phyloP scores from a whole-genome alignment of 1,140 invertebrate species.

The Araneus ventricosus region DNA sequence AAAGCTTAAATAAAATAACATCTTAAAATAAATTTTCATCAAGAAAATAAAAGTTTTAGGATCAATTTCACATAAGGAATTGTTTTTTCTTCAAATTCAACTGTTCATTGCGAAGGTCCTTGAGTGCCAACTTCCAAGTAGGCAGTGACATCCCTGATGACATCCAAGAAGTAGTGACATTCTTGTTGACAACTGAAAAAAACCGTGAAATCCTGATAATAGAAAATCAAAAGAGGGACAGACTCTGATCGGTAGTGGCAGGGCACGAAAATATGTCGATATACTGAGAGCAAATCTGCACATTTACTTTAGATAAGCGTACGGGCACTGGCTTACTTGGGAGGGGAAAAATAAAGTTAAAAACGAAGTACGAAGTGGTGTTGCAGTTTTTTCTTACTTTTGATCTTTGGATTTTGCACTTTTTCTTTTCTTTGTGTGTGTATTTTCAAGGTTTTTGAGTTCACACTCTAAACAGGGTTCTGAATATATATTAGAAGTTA shows the following conservation, averaged over 20 bases:
- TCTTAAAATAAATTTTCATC: not conserved
- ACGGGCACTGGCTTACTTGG: not conserved
- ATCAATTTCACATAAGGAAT: not conserved
- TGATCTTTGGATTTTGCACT: not conserved
- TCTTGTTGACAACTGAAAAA: not conserved
- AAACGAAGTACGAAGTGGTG: not conserved
- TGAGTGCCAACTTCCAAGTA: not conserved
- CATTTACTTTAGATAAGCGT: not conserved
- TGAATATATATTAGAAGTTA: too few relatives aligned
- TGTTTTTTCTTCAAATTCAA: not conserved
- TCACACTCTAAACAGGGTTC: too few relatives aligned
- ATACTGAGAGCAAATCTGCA: not conserved
- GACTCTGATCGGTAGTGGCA: not conserved
- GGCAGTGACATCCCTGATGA: slow-evolving; percentile 13
- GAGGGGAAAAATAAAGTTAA: not conserved
- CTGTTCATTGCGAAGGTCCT: not conserved
- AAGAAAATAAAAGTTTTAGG: not conserved
- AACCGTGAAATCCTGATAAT: slow-evolving; percentile 21
- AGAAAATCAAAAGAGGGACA: not conserved
- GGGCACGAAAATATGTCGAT: not conserved
- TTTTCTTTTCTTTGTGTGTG: too few relatives aligned
- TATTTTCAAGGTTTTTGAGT: too few relatives aligned
- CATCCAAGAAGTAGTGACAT: not conserved
- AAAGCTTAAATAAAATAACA: not conserved
- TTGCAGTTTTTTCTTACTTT: not conserved